Conservation (phyloP, 2,797 vertebrate species). For the Chelonia mydas region DNA sequence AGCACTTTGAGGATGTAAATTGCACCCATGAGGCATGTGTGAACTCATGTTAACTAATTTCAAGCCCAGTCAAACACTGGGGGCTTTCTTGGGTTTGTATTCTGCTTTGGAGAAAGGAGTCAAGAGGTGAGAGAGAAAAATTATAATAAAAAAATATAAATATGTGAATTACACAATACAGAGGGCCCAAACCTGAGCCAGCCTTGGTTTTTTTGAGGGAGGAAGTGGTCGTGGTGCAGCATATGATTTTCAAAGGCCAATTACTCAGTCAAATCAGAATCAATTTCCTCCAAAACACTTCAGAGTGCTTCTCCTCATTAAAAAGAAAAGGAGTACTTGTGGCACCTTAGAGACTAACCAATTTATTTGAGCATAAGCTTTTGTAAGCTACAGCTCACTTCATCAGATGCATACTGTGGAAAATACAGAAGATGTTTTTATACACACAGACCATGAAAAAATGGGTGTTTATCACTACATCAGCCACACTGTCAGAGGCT, state of each 20-base stretch:
- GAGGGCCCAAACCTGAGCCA: not conserved
- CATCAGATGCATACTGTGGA: no score
- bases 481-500: no score
- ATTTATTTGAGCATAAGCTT: no score
- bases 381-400: no score
- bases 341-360: no score
- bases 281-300: not conserved
- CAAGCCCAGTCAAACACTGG: conserved; percentile 1
- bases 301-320: not conserved
- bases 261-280: not conserved
- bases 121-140: not conserved
- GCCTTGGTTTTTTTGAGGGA: not conserved
- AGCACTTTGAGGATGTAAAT: not conserved
- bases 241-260: not conserved
- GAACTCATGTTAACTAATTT: not conserved
- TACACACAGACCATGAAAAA: no score
- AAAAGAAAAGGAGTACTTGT: not conserved
- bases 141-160: not conserved
- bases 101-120: not conserved
- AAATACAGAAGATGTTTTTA: no score
- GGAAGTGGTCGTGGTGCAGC: not conserved
- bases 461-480: no score
- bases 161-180: not conserved
- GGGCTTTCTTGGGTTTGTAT: not conserved
- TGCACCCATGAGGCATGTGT: not conserved